Evolutionary conservation across 2,797 vertebrate genomes (phyloP).

Genomic region (Mormyrus proboscirostris): DNA sequence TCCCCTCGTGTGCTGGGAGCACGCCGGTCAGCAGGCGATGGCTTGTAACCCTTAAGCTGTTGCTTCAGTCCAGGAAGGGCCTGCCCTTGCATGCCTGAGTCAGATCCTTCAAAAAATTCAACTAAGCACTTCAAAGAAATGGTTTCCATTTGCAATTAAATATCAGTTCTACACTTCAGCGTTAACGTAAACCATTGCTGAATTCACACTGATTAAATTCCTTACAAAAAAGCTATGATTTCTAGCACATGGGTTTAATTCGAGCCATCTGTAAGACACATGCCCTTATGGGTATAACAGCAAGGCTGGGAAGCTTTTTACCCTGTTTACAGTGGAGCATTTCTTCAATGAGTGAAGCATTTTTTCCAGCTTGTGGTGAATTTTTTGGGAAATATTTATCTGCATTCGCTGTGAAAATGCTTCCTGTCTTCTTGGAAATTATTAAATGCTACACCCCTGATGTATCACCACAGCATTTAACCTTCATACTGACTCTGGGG

Average conservation of each 20-base stretch:
- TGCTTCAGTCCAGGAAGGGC: neutral
- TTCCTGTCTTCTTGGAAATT: neutral
- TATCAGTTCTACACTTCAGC: neutral
- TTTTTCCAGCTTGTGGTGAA: neutral
- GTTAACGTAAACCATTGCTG: neutral
- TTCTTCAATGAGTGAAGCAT: neutral
- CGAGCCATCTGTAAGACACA: neutral
- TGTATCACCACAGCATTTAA: neutral
- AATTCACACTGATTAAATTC: neutral
- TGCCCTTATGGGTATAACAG: neutral
- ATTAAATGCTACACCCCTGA: neutral
- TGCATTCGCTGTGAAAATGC: neutral
- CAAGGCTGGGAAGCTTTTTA: neutral
- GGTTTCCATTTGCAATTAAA: neutral
- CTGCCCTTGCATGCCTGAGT: neutral
- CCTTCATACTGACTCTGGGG: neutral
- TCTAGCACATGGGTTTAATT: neutral
- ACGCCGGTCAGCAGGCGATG: neutral
- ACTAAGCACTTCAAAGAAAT: neutral
- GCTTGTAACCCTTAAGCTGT: neutral
- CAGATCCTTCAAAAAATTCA: neutral
- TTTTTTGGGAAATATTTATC: neutral
- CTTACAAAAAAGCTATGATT: neutral
- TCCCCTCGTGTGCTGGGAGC: neutral
- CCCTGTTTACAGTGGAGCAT: neutral